A percentile compares a stretch with the other conserved stretches of the same genome.
phyloP scores from a whole-genome alignment of 2,888 invertebrate genomes.

The Palloptera scutellata region DNA sequence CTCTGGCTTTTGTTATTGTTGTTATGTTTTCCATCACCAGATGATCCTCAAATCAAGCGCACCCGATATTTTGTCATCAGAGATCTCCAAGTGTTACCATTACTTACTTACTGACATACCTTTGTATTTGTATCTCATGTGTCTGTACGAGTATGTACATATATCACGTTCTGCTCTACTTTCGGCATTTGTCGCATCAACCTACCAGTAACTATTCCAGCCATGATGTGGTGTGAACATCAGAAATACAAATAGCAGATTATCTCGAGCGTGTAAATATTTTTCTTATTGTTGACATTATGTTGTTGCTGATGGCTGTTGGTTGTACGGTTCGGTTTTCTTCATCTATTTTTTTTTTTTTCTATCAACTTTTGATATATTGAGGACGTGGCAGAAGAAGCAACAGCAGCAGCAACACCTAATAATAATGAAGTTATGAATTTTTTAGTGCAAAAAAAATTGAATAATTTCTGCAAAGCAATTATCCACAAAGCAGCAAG shows the following conservation, averaged over 20 bases:
- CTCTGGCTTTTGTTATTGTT: too few species aligned
- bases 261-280: conserved; percentile 60
- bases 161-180: too few species aligned
- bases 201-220: neutral
- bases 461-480: neutral
- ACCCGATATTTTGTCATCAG: conserved; percentile 42
- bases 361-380: conserved; percentile 23
- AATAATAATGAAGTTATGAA: too few species aligned
- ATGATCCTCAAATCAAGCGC: conserved; percentile 57
- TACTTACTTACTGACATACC: conserved; percentile 37
- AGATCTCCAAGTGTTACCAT: too few species aligned
- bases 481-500: neutral
- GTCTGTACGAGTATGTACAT: too few species aligned
- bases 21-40: neutral
- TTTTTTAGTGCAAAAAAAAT: too few species aligned
- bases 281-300: conserved; percentile 56
- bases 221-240: conserved; percentile 43
- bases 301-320: conserved; percentile 27
- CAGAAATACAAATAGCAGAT: conserved; percentile 42
- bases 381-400: neutral
- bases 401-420: neutral
- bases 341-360: conserved; percentile 36
- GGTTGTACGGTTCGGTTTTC: conserved; percentile 38
- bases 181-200: neutral
- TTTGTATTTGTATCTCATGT: conserved; percentile 36